Evolutionary conservation across 1,140 invertebrate genomes (phyloP).

Genomic region (Drosophila funebris): DNA sequence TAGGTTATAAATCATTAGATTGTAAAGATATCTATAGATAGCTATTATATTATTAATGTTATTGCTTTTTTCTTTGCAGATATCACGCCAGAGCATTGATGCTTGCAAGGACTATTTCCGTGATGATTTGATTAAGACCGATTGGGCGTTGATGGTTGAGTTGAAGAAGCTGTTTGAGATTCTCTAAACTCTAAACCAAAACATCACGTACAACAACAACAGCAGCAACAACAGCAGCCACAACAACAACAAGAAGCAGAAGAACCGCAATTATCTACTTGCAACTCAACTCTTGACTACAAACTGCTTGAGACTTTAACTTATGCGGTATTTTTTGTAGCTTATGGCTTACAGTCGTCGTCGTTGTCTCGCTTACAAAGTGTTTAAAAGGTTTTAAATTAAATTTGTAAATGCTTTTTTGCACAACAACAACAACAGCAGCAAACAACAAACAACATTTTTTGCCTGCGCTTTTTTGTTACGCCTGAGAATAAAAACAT

Average conservation of each 20-base stretch:
- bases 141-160: slow-evolving; percentile 99
- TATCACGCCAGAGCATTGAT: slow-evolving; percentile 98
- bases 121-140: slow-evolving; percentile 96
- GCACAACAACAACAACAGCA: slow-evolving; percentile 36
- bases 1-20: too few relatives aligned
- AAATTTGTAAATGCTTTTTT: slow-evolving; percentile 66
- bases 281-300: slow-evolving; percentile 37
- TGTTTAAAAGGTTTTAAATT: slow-evolving; percentile 67
- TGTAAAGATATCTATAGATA: too few relatives aligned
- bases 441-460: slow-evolving; percentile 23
- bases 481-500: slow-evolving; percentile 28
- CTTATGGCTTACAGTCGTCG: slow-evolving; percentile 29
- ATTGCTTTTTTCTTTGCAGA: slow-evolving; percentile 87
- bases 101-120: slow-evolving; percentile 99
- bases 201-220: slow-evolving; percentile 25
- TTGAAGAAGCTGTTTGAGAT: slow-evolving; percentile 99
- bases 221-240: slow-evolving; percentile 8
- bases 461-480: slow-evolving; percentile 69
- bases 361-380: slow-evolving; percentile 32
- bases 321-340: slow-evolving; percentile 29
- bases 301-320: slow-evolving; percentile 45
- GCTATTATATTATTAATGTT: not conserved
- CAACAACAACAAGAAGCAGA: slow-evolving; percentile 4
- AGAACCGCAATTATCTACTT: slow-evolving; percentile 19
- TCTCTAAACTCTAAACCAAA: slow-evolving; percentile 87